phyloP scores from a whole-genome alignment of 1,140 invertebrate species.

The Hirudo medicinalis region DNA sequence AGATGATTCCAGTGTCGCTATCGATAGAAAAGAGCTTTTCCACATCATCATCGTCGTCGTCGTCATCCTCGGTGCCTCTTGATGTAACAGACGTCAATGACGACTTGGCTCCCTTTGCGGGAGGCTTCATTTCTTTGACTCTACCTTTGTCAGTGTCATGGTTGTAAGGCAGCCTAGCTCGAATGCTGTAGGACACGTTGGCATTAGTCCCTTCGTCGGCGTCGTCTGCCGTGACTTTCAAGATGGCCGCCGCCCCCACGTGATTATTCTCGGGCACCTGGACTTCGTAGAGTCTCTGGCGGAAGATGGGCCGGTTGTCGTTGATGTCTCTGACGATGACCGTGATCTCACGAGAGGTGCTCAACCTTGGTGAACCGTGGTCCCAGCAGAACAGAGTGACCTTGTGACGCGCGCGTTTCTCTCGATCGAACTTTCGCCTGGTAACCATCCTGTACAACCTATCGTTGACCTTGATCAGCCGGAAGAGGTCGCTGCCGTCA shows the following conservation, averaged over 20 bases:
- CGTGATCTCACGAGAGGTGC: slow-evolving; percentile 49
- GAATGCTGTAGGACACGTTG: slow-evolving; percentile 45
- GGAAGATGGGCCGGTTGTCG: slow-evolving; percentile 74
- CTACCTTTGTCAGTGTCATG: not conserved
- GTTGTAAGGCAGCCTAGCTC: not conserved
- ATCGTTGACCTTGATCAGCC: not conserved
- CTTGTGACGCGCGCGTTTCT: slow-evolving; percentile 10
- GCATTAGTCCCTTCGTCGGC: slow-evolving; percentile 3
- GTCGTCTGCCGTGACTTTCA: slow-evolving; percentile 15
- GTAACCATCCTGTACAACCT: slow-evolving; percentile 19
- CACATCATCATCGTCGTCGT: slow-evolving; percentile 1
- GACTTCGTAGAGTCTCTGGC: slow-evolving; percentile 63
- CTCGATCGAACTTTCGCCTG: slow-evolving; percentile 21
- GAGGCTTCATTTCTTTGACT: not conserved
- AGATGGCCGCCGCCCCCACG: slow-evolving; percentile 51
- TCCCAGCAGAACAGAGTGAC: slow-evolving; percentile 18
- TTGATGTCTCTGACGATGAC: slow-evolving; percentile 69
- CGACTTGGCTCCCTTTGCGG: not conserved
- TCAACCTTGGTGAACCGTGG: slow-evolving; percentile 43
- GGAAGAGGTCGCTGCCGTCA: slow-evolving; percentile 14
- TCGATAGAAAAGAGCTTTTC: slow-evolving; percentile 8
- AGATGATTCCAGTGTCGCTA: slow-evolving; percentile 13
- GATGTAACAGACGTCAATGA: not conserved
- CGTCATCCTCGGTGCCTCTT: not conserved
- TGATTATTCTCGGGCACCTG: slow-evolving; percentile 34